These are phyloP conservation scores for Aleiodes alternator DNA, from an alignment of 2,888 invertebrate genomes.

Conservation along the genomic window DNA sequence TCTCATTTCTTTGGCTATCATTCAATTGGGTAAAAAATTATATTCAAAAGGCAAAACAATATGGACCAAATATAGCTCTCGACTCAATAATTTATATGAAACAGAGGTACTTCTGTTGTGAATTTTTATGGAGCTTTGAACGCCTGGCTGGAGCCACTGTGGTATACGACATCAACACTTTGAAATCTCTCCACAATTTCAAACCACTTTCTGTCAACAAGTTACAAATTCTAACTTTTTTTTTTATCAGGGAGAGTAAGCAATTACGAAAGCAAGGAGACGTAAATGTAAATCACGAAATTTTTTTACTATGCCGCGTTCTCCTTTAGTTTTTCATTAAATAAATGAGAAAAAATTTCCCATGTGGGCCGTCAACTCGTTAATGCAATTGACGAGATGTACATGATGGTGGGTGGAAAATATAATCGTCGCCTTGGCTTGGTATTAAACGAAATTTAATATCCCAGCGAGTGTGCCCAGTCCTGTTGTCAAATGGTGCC, in stretches of 20 bases:
- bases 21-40: neutral
- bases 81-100: constrained; percentile 15
- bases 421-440: constrained; percentile 48
- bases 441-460: constrained; percentile 64
- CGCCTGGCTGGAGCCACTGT: constrained; percentile 65
- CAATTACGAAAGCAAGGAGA: neutral
- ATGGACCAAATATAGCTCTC: neutral
- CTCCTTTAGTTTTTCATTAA: neutral
- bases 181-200: constrained; percentile 49
- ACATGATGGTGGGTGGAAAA: constrained; percentile 34
- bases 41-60: neutral
- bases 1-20: neutral
- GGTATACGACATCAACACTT: constrained; percentile 69
- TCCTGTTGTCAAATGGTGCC: constrained; percentile 10
- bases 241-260: neutral
- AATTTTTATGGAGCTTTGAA: constrained; percentile 47
- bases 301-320: neutral
- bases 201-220: constrained; percentile 38
- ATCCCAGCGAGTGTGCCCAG: constrained; percentile 45
- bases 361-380: constrained; percentile 34
- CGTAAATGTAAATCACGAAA: neutral
- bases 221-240: constrained; percentile 34
- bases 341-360: constrained; percentile 17
- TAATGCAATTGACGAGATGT: constrained; percentile 41
- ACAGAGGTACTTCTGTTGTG: constrained; percentile 44